These are phyloP conservation scores for Syrphus vitripennis DNA, from an alignment of 2,888 invertebrate species.

Conservation along the genomic window DNA sequence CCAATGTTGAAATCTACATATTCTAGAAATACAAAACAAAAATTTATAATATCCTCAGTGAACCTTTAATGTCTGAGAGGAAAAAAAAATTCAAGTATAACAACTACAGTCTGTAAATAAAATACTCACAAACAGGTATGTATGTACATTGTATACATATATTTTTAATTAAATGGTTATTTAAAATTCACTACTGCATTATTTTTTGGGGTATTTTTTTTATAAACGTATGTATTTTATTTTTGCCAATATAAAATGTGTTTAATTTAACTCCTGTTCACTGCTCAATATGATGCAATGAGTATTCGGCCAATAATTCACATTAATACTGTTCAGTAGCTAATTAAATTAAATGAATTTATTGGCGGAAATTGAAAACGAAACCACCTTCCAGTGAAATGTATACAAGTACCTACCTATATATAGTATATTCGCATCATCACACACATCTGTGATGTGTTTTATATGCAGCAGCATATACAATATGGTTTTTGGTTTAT, in stretches of 20 bases:
- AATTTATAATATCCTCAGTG: too few relatives aligned
- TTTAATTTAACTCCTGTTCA: conserved; percentile 12
- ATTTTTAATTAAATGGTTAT: conserved; percentile 60
- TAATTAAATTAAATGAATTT: conserved; percentile 72
- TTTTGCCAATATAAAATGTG: not conserved
- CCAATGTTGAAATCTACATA: too few relatives aligned
- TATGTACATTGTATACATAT: not conserved
- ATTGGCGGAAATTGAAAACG: conserved; percentile 71
- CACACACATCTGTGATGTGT: conserved; percentile 25
- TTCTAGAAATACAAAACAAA: too few relatives aligned
- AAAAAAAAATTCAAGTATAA: too few relatives aligned
- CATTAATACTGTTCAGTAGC: conserved; percentile 66
- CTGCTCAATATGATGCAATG: conserved; percentile 21
- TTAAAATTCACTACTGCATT: conserved; percentile 36
- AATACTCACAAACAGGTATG: not conserved
- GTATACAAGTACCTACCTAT: not conserved
- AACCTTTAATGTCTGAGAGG: too few relatives aligned
- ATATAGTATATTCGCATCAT: not conserved
- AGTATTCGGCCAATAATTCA: conserved; percentile 60
- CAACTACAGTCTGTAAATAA: too few relatives aligned
- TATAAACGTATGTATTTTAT: not conserved
- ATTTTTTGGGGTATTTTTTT: not conserved
- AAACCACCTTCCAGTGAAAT: conserved; percentile 40
- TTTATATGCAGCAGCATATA: not conserved
- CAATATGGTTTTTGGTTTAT: not conserved